Conservation (phyloP, 1,140 invertebrate genomes). For the Zaprionus gabonicus region DNA sequence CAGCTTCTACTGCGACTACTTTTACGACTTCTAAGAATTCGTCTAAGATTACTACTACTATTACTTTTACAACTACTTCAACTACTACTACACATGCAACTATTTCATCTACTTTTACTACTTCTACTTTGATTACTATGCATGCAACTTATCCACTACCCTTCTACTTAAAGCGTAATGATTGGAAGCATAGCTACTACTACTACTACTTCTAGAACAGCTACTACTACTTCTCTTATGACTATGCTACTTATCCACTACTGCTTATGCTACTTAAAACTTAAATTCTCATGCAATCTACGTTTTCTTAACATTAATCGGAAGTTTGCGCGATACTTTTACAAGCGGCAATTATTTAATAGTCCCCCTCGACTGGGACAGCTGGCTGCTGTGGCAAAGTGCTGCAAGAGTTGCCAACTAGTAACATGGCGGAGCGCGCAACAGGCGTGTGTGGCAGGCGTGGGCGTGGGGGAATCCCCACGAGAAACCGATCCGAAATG, state of each 20-base stretch:
- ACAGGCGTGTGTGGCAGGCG: neutral
- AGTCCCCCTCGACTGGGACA: neutral
- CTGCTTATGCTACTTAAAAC: neutral
- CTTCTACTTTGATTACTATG: no score
- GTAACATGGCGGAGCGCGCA: neutral
- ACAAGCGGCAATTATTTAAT: slow-evolving; percentile 11
- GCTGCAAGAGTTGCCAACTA: neutral
- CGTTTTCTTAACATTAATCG: neutral
- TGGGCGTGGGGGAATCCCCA: slow-evolving; percentile 11
- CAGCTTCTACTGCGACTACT: no score
- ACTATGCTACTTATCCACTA: neutral
- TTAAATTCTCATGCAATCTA: neutral
- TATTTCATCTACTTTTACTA: no score
- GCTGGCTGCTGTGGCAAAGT: neutral
- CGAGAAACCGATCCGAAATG: slow-evolving; percentile 19
- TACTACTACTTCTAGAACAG: no score
- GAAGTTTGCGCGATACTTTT: neutral
- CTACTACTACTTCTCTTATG: no score
- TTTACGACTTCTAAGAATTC: no score
- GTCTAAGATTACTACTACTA: no score
- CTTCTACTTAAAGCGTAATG: no score
- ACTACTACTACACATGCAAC: no score
- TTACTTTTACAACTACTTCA: neutral
- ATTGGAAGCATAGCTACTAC: no score
- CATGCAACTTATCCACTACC: no score